phyloP scores from a whole-genome alignment of 2,113 vertebrate species.

The Caracal caracal region DNA sequence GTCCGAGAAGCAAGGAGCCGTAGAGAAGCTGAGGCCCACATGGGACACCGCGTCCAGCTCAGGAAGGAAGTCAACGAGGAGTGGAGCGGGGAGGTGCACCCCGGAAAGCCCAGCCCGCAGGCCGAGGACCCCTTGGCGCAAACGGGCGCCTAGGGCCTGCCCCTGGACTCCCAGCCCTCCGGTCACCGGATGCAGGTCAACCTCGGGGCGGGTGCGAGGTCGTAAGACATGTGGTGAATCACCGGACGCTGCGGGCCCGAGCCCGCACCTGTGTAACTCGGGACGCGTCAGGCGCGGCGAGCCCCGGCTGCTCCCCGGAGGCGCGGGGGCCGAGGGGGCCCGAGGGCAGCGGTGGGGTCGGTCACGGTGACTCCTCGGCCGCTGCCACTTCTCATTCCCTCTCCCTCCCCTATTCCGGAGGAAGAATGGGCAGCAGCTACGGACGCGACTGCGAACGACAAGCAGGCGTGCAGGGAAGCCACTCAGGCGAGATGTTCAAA shows the following conservation, averaged over 20 bases:
- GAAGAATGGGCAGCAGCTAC: background rate
- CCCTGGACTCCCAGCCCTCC: rapidly evolving
- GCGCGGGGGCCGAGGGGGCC: slow-evolving; percentile 53
- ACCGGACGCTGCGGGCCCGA: background rate
- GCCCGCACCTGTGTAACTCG: slow-evolving; percentile 75
- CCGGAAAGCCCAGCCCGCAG: background rate
- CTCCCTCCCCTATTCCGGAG: background rate
- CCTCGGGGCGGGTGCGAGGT: rapidly evolving
- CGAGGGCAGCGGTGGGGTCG: background rate
- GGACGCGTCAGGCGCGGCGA: slow-evolving; percentile 76
- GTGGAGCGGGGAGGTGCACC: rapidly evolving
- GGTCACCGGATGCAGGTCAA: background rate
- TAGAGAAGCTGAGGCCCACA: background rate
- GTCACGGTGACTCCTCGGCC: slow-evolving; percentile 25
- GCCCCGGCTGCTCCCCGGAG: slow-evolving; percentile 71
- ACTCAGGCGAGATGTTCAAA: slow-evolving; percentile 84
- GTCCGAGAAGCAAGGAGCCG: rapidly evolving
- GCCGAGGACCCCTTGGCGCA: background rate
- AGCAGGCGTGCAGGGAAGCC: background rate
- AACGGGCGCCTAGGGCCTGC: background rate
- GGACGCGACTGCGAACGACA: background rate
- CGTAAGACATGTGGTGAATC: rapidly evolving
- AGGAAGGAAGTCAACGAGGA: background rate
- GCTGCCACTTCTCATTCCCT: slow-evolving; percentile 67
- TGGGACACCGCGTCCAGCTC: background rate